Evolutionary conservation across 2,797 vertebrate genomes (phyloP), one percentile per base, ranked within the genome.

Genomic region (Arrhamphus sclerolepis): DNA sequence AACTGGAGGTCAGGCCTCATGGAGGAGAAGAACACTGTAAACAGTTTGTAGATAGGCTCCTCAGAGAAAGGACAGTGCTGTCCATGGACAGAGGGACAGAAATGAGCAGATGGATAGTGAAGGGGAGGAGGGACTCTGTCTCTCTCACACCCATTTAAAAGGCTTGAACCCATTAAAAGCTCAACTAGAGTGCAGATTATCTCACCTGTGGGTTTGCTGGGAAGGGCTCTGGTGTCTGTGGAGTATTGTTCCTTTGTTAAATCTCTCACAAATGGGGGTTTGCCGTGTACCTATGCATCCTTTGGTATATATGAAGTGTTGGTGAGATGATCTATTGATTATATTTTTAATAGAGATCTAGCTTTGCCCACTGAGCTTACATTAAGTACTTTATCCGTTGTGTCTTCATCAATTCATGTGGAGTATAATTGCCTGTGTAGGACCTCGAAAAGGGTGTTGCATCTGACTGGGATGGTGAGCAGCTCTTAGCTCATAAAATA

Each of bases 171-270:
- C 21, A 49, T 76, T 83, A 62, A 75, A 77, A 79, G 75, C 70
- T 62, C 4, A 68, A 64, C 62, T 61, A 19, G 64, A 86, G 81
- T 67, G 67, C 70, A 69, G 66, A 82, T 89, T 81, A 85, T 77
- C 66, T 87, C 80, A 83, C 81, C 77, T 78, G 68, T 71, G 21
- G 70, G 39, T 54, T 74, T 50, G 19, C 58, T 70, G 51, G 75
- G n/a, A 85, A 19, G 66, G 70, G 61, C 43, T 50, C 6, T 22
- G 66, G 6, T 61, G 54, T 77, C 74, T 61, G 39, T 43, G 46
- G 83, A 76, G 78, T 65, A 41, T 49, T 54, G 72, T 69, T 58
- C 46, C 46, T 51, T 34, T 50, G 46, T 48, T 46, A 1, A 53
- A 14, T 55, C 38, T 26, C 21, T 14, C n/a, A 60, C 40, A 39